A percentile compares a stretch with the other conserved stretches of the same genome.
These are phyloP conservation scores for Leucophenga varia DNA, from an alignment of 1,140 invertebrate genomes.

Conservation along the genomic window DNA sequence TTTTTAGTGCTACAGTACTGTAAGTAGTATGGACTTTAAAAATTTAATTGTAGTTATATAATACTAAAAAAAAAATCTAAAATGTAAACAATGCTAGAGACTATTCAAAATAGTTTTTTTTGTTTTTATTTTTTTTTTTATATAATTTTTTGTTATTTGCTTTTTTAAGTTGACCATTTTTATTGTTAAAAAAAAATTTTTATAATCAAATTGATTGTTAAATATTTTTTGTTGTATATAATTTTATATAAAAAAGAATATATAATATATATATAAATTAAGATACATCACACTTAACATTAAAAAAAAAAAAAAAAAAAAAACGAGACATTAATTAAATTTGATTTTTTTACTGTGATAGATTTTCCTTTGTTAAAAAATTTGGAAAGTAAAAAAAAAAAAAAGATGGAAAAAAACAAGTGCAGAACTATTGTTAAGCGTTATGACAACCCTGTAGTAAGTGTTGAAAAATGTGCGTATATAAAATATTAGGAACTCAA, in stretches of 20 bases:
- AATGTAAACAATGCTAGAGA: no score
- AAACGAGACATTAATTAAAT: slow-evolving; percentile 32
- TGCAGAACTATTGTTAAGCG: background rate
- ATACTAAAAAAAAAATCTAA: no score
- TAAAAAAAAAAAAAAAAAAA: slow-evolving; percentile 11
- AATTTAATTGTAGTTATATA: slow-evolving; percentile 47
- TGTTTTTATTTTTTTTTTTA: slow-evolving; percentile 17
- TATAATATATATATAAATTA: slow-evolving; percentile 3
- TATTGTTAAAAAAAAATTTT: slow-evolving; percentile 10
- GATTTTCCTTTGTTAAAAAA: slow-evolving; percentile 36
- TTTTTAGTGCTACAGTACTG: slow-evolving; percentile 24
- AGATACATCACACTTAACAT: slow-evolving; percentile 2
- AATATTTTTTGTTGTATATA: slow-evolving; percentile 45
- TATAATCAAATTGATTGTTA: slow-evolving; percentile 11
- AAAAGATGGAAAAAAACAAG: slow-evolving; percentile 1
- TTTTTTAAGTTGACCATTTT: slow-evolving; percentile 43
- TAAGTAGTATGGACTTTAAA: slow-evolving; percentile 43
- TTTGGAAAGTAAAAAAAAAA: slow-evolving; percentile 1
- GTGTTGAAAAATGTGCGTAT: no score
- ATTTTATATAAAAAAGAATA: slow-evolving; percentile 7
- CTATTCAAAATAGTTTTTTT: no score
- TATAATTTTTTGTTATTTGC: slow-evolving; percentile 38
- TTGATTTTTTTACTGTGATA: slow-evolving; percentile 51
- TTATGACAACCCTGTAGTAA: no score
- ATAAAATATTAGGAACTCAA: no score